phyloP scores from a whole-genome alignment of 2,888 invertebrate species.

The Gortyna flavago region DNA sequence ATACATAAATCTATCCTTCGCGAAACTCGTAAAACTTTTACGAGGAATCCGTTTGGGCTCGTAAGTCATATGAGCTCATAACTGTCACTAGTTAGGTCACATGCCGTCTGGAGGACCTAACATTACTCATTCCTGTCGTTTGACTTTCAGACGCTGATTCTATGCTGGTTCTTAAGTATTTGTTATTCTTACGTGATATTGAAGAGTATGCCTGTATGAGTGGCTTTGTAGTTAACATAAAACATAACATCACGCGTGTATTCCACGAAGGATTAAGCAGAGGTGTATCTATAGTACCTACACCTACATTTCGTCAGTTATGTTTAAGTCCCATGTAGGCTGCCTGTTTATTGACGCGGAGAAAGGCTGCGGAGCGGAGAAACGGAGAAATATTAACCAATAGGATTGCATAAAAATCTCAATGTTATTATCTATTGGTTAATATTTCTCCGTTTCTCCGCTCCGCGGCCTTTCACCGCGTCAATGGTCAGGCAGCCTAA shows the following conservation, averaged over 20 bases:
- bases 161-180: background rate
- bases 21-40: constrained; percentile 56
- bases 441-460: too few species aligned
- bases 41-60: constrained; percentile 51
- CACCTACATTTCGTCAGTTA: background rate
- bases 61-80: constrained; percentile 56
- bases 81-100: constrained; percentile 54
- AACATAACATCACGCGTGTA: background rate
- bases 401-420: too few species aligned
- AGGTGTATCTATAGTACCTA: background rate
- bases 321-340: background rate
- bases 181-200: background rate
- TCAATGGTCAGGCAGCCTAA: too few species aligned
- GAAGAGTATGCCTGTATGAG: background rate
- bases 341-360: too few species aligned
- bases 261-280: background rate
- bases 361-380: too few species aligned
- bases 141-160: constrained; percentile 10
- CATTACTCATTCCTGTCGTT: constrained; percentile 38
- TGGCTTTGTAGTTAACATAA: background rate
- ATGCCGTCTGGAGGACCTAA: constrained; percentile 33
- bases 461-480: too few species aligned
- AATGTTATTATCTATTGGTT: too few species aligned
- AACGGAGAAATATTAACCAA: too few species aligned
- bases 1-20: constrained; percentile 54